Evolutionary conservation across 2,113 vertebrate genomes (phyloP).

Genomic region (Quiscalus mexicanus): DNA sequence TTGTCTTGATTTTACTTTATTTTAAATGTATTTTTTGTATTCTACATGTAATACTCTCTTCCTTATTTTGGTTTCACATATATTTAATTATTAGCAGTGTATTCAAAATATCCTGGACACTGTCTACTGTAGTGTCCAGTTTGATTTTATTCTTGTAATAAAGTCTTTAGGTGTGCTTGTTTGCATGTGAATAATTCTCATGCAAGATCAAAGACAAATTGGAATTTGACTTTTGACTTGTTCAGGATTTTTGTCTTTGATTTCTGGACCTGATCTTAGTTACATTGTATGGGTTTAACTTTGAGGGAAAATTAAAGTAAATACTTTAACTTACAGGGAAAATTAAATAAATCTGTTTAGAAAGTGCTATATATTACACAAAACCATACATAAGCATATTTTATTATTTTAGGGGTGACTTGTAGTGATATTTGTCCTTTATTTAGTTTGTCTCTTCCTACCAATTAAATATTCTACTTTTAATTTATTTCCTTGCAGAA

Average conservation of each 20-base stretch:
- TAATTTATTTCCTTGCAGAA: background rate
- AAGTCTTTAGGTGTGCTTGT: background rate
- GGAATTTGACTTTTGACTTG: background rate
- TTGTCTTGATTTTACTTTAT: background rate
- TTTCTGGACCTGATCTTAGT: background rate
- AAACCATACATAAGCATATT: background rate
- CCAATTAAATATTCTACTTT: background rate
- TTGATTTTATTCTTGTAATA: background rate
- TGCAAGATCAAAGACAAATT: background rate
- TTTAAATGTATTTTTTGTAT: background rate
- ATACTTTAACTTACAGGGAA: background rate
- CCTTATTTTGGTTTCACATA: background rate
- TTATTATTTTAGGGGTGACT: background rate
- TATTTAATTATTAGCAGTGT: background rate
- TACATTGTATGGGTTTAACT: background rate
- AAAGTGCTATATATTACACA: background rate
- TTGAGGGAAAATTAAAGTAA: background rate
- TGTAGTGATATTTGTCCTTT: background rate
- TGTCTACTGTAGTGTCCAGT: background rate
- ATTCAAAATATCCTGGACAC: background rate
- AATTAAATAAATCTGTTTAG: background rate
- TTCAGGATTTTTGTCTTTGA: background rate
- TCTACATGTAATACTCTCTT: background rate
- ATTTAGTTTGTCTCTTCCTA: background rate
- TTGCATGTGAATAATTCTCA: background rate